Conservation (phyloP, 2,113 vertebrate genomes). For the Rutilus rutilus region DNA sequence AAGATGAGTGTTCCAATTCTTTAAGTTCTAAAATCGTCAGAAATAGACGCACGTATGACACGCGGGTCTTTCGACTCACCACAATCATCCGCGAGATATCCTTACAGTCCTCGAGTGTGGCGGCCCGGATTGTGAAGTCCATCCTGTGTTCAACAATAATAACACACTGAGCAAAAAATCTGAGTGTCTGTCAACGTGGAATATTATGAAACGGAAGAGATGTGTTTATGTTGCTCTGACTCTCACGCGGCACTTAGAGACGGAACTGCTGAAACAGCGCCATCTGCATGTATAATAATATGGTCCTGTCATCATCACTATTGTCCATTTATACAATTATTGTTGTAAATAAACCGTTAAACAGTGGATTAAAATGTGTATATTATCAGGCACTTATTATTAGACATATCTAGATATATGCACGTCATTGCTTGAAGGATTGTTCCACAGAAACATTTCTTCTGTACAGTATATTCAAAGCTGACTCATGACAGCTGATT, state of each 20-base stretch:
- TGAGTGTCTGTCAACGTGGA: not conserved
- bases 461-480: not conserved
- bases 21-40: not conserved
- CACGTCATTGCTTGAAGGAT: not conserved
- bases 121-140: constrained; percentile 72
- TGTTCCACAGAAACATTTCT: not conserved
- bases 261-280: constrained; percentile 46
- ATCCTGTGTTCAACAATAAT: constrained; percentile 50
- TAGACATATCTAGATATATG: not conserved
- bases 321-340: not conserved
- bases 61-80: constrained; percentile 63
- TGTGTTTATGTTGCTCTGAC: not conserved
- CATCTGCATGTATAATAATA: constrained; percentile 46
- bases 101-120: constrained; percentile 77
- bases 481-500: too few species aligned
- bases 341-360: not conserved
- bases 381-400: not conserved
- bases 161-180: not conserved
- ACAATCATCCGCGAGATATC: constrained; percentile 74
- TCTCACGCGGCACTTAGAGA: not conserved
- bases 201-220: not conserved
- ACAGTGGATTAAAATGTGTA: not conserved
- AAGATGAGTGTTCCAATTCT: not conserved
- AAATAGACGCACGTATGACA: constrained; percentile 12
- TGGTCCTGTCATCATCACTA: not conserved